Evolutionary conservation across 64 coral and sea anemone species (phyloP), one percentile per base, ranked within the genome.

Genomic region (Montipora efflorescens): DNA sequence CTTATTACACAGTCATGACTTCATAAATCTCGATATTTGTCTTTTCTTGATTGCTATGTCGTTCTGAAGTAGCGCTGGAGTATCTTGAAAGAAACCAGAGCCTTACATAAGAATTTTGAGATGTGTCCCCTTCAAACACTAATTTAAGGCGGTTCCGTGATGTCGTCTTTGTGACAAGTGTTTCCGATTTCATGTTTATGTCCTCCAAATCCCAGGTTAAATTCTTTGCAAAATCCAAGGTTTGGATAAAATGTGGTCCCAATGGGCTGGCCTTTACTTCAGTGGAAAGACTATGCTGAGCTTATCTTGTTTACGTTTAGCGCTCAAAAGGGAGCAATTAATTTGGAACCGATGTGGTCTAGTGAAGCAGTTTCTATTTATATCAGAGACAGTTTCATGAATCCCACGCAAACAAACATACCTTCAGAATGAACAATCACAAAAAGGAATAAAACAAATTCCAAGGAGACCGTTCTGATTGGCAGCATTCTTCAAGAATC

Each of bases 381-480:
- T 5, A 14, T 12, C 67, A 20, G 18, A 19, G 18, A 57, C 53
- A 6, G 53, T 11, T 57, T 57, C 11, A 57, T 11, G 11, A 57
- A 11, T 57, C 7, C 28, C 6, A 57, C 59, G 59, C 8, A 84
- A 71, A 86, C 3, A 25, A 69, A 72, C 82, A 86, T 86, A 86
- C 82, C 82, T 86, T 86, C 47, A 71, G 62, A 71, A 7, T 86
- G 66, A 71, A 86, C 82, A 12, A 72, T 66, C 82, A 19, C 66
- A 86, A 86, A 70, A 13, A 86, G 66, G 44, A 70, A 86, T 72
- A 86, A 48, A 72, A 45, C 46, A 12, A 86, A 86, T 86, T 71
- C 82, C 82, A 86, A 48, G 62, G 66, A 86, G 46, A 86, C 64
- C 62, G 62, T 22, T n/a, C 68, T 86, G 45, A 71, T 72, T 49